These are phyloP conservation scores for Apostichopus leukothele DNA, from an alignment of 53 echinoderm and acorn worm genomes.

Conservation along the genomic window DNA sequence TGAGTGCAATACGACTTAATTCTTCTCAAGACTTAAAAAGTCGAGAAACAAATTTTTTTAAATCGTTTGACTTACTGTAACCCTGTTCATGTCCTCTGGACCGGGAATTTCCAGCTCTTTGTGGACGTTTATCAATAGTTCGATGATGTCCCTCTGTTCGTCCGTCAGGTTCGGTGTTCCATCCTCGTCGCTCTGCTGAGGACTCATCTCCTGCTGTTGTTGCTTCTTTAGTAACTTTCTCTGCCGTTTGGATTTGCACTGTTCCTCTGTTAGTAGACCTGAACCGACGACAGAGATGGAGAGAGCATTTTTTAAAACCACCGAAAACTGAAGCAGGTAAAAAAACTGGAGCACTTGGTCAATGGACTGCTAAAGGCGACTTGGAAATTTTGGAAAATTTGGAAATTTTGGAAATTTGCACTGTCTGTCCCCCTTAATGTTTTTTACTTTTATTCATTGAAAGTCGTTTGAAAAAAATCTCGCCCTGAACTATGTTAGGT, in stretches of 20 bases:
- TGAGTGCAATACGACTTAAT: no score
- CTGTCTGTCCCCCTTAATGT: no score
- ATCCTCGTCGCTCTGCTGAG: conserved; percentile 96
- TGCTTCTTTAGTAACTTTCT: conserved; percentile 95
- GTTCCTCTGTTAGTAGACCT: conserved; percentile 99
- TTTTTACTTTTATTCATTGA: no score
- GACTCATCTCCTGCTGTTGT: conserved; percentile 83
- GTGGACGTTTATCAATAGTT: conserved; percentile 83
- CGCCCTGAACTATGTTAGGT: no score
- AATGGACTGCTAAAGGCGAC: no score
- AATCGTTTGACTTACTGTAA: conserved; percentile 71
- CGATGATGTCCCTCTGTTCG: conserved; percentile 89
- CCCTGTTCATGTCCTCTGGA: conserved; percentile 88
- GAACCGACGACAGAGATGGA: background rate
- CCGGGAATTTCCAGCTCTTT: conserved; percentile 97
- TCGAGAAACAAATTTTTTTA: background rate
- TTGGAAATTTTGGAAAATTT: no score
- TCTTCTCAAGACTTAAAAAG: no score
- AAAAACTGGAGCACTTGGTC: background rate
- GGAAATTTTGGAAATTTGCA: no score
- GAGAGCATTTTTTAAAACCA: background rate
- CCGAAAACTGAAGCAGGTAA: background rate
- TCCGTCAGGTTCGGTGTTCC: conserved; percentile 78
- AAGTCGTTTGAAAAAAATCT: no score
- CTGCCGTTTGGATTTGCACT: conserved; percentile 98